A percentile compares a stretch with the other conserved stretches of the same genome.
Evolutionary conservation across 1,140 invertebrate genomes (phyloP).

Genomic region (Diachasma alloeum): DNA sequence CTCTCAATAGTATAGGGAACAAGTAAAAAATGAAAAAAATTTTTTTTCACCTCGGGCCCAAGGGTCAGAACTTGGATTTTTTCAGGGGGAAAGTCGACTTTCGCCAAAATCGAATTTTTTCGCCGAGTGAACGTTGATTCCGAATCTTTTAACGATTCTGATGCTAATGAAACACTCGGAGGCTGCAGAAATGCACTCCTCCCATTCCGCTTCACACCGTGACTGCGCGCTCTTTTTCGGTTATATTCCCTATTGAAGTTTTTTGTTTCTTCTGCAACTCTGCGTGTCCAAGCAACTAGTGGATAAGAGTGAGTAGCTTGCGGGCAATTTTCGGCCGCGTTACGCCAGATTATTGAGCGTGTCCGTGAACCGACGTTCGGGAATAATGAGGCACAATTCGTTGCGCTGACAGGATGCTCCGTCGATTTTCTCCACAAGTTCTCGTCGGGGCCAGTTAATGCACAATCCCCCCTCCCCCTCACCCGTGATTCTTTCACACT

Average conservation of each 20-base stretch:
- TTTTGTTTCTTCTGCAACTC: neutral
- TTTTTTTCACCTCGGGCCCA: no score
- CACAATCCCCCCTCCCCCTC: neutral
- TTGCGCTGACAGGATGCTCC: conserved; percentile 6
- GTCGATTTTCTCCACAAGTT: neutral
- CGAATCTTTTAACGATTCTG: no score
- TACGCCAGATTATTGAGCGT: conserved; percentile 13
- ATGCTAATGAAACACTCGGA: no score
- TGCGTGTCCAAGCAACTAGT: neutral
- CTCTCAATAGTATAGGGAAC: no score
- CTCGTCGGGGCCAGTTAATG: neutral
- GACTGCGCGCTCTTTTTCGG: neutral
- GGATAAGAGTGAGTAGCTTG: conserved; percentile 1
- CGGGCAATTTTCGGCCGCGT: conserved; percentile 19
- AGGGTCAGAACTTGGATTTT: no score
- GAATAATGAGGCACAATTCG: conserved; percentile 4
- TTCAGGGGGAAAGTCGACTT: no score
- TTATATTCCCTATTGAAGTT: neutral
- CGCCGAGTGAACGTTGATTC: no score
- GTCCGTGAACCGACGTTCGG: neutral
- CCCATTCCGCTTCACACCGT: neutral
- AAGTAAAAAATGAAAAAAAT: no score
- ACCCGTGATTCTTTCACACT: neutral
- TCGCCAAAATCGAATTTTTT: no score
- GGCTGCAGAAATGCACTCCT: no score